Evolutionary conservation across 1,140 invertebrate genomes (phyloP), one percentile per base, ranked within the genome.

Genomic region (Neodiprion lecontei): DNA sequence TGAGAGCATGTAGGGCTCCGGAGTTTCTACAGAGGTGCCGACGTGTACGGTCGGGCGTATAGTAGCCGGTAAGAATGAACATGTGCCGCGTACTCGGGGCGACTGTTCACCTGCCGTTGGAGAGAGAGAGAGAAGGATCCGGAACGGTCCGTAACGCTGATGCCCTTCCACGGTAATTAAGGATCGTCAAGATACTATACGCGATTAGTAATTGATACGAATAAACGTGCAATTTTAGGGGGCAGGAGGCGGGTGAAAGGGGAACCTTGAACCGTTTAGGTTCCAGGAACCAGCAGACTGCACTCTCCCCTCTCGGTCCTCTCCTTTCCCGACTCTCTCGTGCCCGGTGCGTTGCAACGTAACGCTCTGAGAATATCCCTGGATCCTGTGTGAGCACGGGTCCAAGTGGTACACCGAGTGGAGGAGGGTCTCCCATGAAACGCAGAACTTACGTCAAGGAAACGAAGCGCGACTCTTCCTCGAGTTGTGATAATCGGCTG

Each of bases 401-500:
- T 21, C 17, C 17, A 21, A 21, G 28, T 40, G 28, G 28, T 40
- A 40, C 28, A 40, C 28, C 28, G 5, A 40, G 28, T 40, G 28
- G 28, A 40, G 28, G 28, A 40, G 1, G 28, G 28, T 40, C 28
- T 40, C 28, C 5, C 28, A 40, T 40, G 28, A 5, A 40, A 40
- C 28, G 28, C 5, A 40, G 28, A 40, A 40, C 17, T 21, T 21
- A 21, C 28, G 28, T 1, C 28, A 40, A 40, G 1, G 28, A 40
- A 40, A 67, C 70, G 49, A 21, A 21, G 17, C 61, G 49, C 17
- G 48, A 49, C 70, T 69, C 7, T 5, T 61, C n/a, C 53, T 61
- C 53, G 53, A 40, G 28, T 40, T 40, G 82, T 80, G 78, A 81
- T 86, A 85, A 87, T 88, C 84, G 80, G 73, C 82, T 85, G 83